Percentiles rank a stretch among this genome's conserved stretches.
These are phyloP conservation scores for Gonocerus acuteangulatus DNA, from an alignment of 2,888 invertebrate genomes.

Conservation along the genomic window DNA sequence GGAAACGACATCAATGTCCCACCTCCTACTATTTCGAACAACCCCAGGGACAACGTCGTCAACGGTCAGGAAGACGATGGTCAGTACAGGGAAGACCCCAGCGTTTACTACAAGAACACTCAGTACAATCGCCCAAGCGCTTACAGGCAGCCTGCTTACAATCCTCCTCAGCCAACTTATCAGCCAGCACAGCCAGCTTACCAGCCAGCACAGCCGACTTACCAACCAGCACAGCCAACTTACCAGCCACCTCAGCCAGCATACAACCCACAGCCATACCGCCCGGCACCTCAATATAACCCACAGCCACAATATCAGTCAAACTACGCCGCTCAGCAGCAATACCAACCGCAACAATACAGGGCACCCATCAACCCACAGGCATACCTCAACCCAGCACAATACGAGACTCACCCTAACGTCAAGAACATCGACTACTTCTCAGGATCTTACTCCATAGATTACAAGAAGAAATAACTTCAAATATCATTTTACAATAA, in stretches of 20 bases:
- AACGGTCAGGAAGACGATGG: slow-evolving; percentile 73
- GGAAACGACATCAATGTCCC: slow-evolving; percentile 70
- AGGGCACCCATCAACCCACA: slow-evolving; percentile 40
- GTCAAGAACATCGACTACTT: slow-evolving; percentile 60
- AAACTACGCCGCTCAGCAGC: slow-evolving; percentile 38
- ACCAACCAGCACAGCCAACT: slow-evolving; percentile 40
- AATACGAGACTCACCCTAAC: slow-evolving; percentile 60
- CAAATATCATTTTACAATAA: background rate
- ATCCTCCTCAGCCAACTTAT: slow-evolving; percentile 36
- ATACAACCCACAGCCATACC: slow-evolving; percentile 20
- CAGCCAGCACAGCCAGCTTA: slow-evolving; percentile 36
- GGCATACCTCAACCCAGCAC: slow-evolving; percentile 36
- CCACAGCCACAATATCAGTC: slow-evolving; percentile 37
- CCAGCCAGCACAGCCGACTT: slow-evolving; percentile 31
- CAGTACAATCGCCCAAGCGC: slow-evolving; percentile 41
- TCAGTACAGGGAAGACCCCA: slow-evolving; percentile 76
- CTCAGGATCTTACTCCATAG: slow-evolving; percentile 67
- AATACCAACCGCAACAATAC: slow-evolving; percentile 32
- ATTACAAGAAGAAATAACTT: slow-evolving; percentile 50
- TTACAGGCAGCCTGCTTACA: slow-evolving; percentile 35
- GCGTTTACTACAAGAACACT: slow-evolving; percentile 57
- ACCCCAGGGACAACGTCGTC: slow-evolving; percentile 44
- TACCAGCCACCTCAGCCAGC: slow-evolving; percentile 37
- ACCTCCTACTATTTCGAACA: slow-evolving; percentile 60
- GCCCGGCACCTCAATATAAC: slow-evolving; percentile 31